A percentile compares a stretch with the other conserved stretches of the same genome.
Conservation (phyloP, 2,888 invertebrate genomes). For the Agelastica alni region DNA sequence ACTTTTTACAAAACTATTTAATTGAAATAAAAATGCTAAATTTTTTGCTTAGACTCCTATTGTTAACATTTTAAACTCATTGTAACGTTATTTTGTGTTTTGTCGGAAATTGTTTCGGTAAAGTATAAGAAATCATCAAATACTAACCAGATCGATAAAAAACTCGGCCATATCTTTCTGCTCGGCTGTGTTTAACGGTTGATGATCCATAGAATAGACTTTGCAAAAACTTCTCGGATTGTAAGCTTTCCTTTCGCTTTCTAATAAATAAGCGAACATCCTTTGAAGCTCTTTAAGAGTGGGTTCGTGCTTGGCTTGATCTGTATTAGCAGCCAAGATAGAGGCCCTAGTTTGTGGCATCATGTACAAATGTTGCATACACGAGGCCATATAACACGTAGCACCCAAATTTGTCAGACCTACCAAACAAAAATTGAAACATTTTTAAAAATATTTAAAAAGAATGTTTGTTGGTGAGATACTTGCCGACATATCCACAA, state of each 20-base stretch:
- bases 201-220: constrained; percentile 96
- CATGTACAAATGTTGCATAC: constrained; percentile 97
- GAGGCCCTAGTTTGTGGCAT: constrained; percentile 91
- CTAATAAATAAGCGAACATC: constrained; percentile 94
- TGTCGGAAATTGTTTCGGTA: too few relatives aligned
- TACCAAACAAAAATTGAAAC: too few relatives aligned
- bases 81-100: too few relatives aligned
- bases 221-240: constrained; percentile 95
- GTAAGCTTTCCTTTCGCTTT: constrained; percentile 93
- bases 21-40: too few relatives aligned
- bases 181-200: constrained; percentile 92
- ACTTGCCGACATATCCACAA: constrained; percentile 78
- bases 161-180: constrained; percentile 99
- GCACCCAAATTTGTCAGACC: constrained; percentile 94
- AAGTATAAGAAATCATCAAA: too few relatives aligned
- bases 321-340: constrained; percentile 74
- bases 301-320: constrained; percentile 76
- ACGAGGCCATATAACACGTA: constrained; percentile 97
- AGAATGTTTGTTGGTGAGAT: too few relatives aligned
- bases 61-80: too few relatives aligned
- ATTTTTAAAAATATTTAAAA: too few relatives aligned
- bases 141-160: constrained; percentile 93
- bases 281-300: constrained; percentile 87
- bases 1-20: too few relatives aligned
- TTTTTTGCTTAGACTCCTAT: too few relatives aligned